A percentile compares a stretch with the other conserved stretches of the same genome.
Conservation (phyloP, 2,888 invertebrate species). For the Pristionchus mayeri region DNA sequence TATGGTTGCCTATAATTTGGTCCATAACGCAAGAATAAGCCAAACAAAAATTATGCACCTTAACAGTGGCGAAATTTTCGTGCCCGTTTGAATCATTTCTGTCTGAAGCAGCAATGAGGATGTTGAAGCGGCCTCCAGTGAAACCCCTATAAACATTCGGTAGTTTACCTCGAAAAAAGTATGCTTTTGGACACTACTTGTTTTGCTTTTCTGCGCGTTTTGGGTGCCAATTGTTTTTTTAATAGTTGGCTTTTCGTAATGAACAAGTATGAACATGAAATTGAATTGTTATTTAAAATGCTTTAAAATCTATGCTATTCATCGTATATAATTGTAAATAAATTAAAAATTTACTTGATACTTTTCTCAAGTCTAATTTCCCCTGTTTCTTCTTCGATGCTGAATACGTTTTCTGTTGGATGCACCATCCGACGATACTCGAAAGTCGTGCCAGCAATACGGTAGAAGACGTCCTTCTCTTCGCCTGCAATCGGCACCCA, state of each 20-base stretch:
- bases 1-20: not conserved
- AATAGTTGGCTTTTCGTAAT: too few species aligned
- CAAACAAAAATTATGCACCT: slow-evolving; percentile 1
- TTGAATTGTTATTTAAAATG: too few species aligned
- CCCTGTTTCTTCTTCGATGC: slow-evolving; percentile 2
- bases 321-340: too few species aligned
- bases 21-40: too few species aligned
- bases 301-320: too few species aligned
- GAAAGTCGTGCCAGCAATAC: not conserved
- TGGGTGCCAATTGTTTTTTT: too few species aligned
- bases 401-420: slow-evolving; percentile 26
- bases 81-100: slow-evolving; percentile 29
- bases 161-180: too few species aligned
- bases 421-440: slow-evolving; percentile 39
- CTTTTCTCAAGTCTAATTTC: slow-evolving; percentile 37
- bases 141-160: too few species aligned
- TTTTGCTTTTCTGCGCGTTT: too few species aligned
- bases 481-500: not conserved
- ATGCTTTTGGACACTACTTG: too few species aligned
- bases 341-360: slow-evolving; percentile 33
- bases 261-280: too few species aligned
- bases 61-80: slow-evolving; percentile 35
- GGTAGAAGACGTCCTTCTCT: slow-evolving; percentile 26
- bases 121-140: slow-evolving; percentile 44
- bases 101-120: slow-evolving; percentile 32